Evolutionary conservation across 2,888 invertebrate species (phyloP).

Genomic region (Herminia tarsipennalis): DNA sequence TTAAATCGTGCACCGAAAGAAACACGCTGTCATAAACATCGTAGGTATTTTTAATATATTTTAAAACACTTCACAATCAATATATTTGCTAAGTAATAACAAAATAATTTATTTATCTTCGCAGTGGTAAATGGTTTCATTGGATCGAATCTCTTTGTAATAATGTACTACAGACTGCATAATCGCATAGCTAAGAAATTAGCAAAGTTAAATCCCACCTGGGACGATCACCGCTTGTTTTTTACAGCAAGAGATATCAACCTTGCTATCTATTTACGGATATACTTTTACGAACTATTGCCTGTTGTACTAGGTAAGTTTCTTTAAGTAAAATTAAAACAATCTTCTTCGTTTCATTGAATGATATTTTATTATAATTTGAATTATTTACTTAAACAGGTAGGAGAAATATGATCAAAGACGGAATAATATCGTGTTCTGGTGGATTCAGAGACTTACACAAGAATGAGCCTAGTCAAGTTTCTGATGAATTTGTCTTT

Average conservation of each 20-base stretch:
- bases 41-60: too few relatives aligned
- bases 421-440: background rate
- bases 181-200: slow-evolving; percentile 10
- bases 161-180: slow-evolving; percentile 7
- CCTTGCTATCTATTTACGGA: slow-evolving; percentile 7
- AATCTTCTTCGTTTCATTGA: too few relatives aligned
- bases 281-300: slow-evolving; percentile 4
- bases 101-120: background rate
- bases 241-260: slow-evolving; percentile 10
- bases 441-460: background rate
- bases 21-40: slow-evolving; percentile 2
- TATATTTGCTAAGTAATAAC: too few relatives aligned
- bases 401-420: too few relatives aligned
- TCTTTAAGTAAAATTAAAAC: too few relatives aligned
- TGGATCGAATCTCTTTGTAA: background rate
- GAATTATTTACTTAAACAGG: too few relatives aligned
- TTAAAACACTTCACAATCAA: too few relatives aligned
- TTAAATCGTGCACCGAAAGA: slow-evolving; percentile 6
- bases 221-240: slow-evolving; percentile 15
- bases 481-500: background rate
- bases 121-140: background rate
- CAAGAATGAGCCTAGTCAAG: background rate
- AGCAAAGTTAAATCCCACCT: slow-evolving; percentile 10
- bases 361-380: too few relatives aligned
- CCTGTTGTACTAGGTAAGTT: slow-evolving; percentile 2